Evolutionary conservation across 2,797 vertebrate genomes (phyloP).

Genomic region (Gallinago nigripennis): DNA sequence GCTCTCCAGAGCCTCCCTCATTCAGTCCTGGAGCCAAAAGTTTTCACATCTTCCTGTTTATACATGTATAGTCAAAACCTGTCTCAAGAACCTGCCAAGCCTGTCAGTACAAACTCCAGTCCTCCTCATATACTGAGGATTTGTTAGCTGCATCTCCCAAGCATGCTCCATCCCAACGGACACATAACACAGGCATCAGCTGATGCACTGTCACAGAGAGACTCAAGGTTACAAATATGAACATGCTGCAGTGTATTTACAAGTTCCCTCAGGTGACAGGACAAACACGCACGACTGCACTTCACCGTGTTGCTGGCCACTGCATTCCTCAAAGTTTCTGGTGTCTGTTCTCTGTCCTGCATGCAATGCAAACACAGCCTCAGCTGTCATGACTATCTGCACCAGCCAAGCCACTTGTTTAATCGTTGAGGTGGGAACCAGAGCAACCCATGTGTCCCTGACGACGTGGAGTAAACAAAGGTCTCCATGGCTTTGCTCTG

Average conservation of each 20-base stretch:
- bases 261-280: not conserved
- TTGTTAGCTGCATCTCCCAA: not conserved
- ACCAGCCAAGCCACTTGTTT: not conserved
- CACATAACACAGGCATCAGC: not conserved
- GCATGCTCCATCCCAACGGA: not conserved
- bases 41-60: not conserved
- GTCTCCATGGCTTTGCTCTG: not conserved
- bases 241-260: not conserved
- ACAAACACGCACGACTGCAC: not conserved
- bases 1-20: not conserved
- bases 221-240: not conserved
- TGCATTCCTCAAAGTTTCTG: not conserved
- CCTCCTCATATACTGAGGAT: not conserved
- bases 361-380: not conserved
- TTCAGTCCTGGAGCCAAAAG: not conserved
- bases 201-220: not conserved
- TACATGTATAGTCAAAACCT: not conserved
- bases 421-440: not conserved
- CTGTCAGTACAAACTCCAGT: slow-evolving; percentile 3
- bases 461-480: not conserved
- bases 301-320: not conserved
- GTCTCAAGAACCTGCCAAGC: not conserved
- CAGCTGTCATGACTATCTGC: not conserved
- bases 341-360: not conserved
- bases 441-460: not conserved